phyloP scores from a whole-genome alignment of 2,113 vertebrate species.

The Electrona antarctica region DNA sequence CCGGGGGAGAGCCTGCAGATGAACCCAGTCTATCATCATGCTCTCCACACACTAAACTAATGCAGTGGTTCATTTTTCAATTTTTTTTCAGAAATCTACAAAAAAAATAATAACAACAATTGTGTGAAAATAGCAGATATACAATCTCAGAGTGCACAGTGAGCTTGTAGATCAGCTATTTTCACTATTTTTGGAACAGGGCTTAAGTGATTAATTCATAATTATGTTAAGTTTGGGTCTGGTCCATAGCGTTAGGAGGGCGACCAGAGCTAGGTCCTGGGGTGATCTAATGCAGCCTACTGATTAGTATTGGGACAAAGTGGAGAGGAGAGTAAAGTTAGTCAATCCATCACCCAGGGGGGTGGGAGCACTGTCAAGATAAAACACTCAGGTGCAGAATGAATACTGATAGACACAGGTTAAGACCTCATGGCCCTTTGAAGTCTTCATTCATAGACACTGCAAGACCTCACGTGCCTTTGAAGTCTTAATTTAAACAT shows the following conservation, averaged over 20 bases:
- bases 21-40: slow-evolving; percentile 41
- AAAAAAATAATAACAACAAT: too few relatives aligned
- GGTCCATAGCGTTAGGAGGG: too few relatives aligned
- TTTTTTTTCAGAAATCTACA: too few relatives aligned
- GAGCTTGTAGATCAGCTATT: too few relatives aligned
- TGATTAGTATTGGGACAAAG: slow-evolving; percentile 57
- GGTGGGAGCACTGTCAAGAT: slow-evolving; percentile 39
- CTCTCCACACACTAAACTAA: slow-evolving; percentile 60
- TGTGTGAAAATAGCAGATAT: too few relatives aligned
- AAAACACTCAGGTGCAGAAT: slow-evolving; percentile 17
- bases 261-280: too few relatives aligned
- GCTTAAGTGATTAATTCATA: too few relatives aligned
- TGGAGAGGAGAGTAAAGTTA: slow-evolving; percentile 41
- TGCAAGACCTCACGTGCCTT: slow-evolving; percentile 46
- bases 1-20: slow-evolving; percentile 43
- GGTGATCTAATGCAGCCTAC: slow-evolving; percentile 53
- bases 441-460: slow-evolving; percentile 43
- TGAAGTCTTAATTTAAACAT: slow-evolving; percentile 33
- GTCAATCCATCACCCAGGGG: slow-evolving; percentile 58
- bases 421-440: slow-evolving; percentile 47
- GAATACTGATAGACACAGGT: slow-evolving; percentile 42
- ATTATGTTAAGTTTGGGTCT: too few relatives aligned
- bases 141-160: too few relatives aligned
- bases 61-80: too few relatives aligned
- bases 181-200: too few relatives aligned